Evolutionary conservation across 2,888 invertebrate genomes (phyloP).

Genomic region (Rosalia funebris): DNA sequence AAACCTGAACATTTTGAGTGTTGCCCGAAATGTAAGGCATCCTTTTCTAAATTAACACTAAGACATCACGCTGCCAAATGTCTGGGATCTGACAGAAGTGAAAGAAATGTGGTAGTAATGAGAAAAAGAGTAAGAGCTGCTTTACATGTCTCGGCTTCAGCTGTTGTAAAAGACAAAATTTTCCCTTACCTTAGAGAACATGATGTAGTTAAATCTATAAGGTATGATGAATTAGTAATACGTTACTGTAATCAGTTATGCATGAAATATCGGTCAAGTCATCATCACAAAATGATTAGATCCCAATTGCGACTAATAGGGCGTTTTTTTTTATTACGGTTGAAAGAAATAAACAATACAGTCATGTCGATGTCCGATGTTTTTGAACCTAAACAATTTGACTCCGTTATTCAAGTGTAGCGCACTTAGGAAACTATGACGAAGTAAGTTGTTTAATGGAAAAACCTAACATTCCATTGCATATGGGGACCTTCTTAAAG

Average conservation of each 20-base stretch:
- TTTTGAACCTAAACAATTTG: constrained; percentile 33
- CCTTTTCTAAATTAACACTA: background rate
- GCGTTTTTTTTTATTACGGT: constrained; percentile 12
- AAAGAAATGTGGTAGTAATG: constrained; percentile 6
- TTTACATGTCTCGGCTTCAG: constrained; percentile 19
- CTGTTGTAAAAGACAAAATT: constrained; percentile 14
- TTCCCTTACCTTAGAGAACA: constrained; percentile 29
- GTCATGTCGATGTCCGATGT: constrained; percentile 13
- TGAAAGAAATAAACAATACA: constrained; percentile 2
- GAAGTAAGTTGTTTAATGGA: constrained; percentile 22
- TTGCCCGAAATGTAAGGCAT: background rate
- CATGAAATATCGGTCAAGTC: constrained; percentile 28
- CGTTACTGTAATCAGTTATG: background rate
- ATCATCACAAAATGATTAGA: constrained; percentile 38
- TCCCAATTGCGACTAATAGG: constrained; percentile 22
- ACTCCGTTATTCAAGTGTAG: constrained; percentile 6
- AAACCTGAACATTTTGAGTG: background rate
- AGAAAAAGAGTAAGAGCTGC: constrained; percentile 21
- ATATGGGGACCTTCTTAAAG: constrained; percentile 35
- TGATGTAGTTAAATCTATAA: constrained; percentile 19
- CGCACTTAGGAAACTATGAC: constrained; percentile 11
- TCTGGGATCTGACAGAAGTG: background rate
- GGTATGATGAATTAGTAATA: constrained; percentile 3
- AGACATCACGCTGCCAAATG: background rate
- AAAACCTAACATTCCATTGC: constrained; percentile 27